These are phyloP conservation scores for Semibalanus balanoides DNA, from an alignment of 1,140 invertebrate genomes.

Conservation along the genomic window DNA sequence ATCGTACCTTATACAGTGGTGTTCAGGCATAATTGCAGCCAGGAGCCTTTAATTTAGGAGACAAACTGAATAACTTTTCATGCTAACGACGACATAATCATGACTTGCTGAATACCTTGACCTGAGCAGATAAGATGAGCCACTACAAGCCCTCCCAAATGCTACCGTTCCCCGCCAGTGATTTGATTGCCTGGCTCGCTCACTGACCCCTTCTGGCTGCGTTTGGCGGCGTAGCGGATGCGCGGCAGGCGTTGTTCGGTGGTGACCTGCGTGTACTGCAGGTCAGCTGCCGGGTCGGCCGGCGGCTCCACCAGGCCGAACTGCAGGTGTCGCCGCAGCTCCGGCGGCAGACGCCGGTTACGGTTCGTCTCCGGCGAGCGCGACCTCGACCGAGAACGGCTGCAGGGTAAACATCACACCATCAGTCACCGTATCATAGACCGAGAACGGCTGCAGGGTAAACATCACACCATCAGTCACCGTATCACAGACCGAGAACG, in stretches of 20 bases:
- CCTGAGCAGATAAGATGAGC: no score
- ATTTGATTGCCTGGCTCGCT: background rate
- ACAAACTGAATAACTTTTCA: no score
- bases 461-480: no score
- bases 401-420: background rate
- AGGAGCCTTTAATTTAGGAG: no score
- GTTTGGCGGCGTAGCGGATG: background rate
- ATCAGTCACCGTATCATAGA: no score
- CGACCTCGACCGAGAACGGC: slow-evolving; percentile 40
- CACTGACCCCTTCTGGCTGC: background rate
- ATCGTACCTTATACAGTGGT: no score
- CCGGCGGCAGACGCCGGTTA: slow-evolving; percentile 46
- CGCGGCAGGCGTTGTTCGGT: slow-evolving; percentile 5
- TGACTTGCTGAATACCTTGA: no score
- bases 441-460: slow-evolving; percentile 24
- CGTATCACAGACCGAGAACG: slow-evolving; percentile 37
- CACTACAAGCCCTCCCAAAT: no score
- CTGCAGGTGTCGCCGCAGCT: slow-evolving; percentile 62
- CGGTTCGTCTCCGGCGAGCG: slow-evolving; percentile 39
- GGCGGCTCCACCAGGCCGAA: slow-evolving; percentile 67
- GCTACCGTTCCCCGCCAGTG: no score
- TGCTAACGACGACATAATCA: no score
- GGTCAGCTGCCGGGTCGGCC: slow-evolving; percentile 41
- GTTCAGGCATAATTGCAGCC: no score
- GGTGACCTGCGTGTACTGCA: slow-evolving; percentile 75